phyloP scores from a whole-genome alignment of 2,113 vertebrate genomes.

The Macroglossus sobrinus region DNA sequence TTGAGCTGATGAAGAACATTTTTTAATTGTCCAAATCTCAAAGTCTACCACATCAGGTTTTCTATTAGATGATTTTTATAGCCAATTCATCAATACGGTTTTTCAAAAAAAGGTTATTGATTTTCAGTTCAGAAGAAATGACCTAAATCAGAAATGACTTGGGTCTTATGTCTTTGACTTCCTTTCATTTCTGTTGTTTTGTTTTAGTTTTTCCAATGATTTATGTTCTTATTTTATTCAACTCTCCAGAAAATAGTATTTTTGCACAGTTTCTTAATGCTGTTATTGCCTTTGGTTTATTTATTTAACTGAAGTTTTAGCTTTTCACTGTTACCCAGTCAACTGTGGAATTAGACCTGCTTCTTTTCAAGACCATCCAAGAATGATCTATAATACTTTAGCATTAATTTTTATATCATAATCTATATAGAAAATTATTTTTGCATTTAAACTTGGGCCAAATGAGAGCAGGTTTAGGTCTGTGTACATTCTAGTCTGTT shows the following conservation, averaged over 20 bases:
- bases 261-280: not conserved
- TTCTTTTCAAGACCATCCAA: not conserved
- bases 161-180: too few species aligned
- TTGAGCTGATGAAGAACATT: not conserved
- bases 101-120: not conserved
- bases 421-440: not conserved
- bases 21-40: not conserved
- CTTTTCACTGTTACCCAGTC: not conserved
- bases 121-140: not conserved
- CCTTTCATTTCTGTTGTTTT: not conserved
- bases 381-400: not conserved
- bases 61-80: not conserved
- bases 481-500: not conserved
- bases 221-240: not conserved
- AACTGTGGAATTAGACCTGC: not conserved
- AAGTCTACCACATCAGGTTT: not conserved
- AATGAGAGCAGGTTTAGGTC: not conserved
- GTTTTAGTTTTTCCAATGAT: not conserved
- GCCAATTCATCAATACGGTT: not conserved
- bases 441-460: not conserved
- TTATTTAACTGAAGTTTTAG: not conserved
- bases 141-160: too few species aligned
- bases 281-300: not conserved
- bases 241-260: not conserved
- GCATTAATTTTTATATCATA: not conserved